Evolutionary conservation across 2,888 invertebrate genomes (phyloP), one percentile per base, ranked within the genome.

Genomic region (Empis stercorea): DNA sequence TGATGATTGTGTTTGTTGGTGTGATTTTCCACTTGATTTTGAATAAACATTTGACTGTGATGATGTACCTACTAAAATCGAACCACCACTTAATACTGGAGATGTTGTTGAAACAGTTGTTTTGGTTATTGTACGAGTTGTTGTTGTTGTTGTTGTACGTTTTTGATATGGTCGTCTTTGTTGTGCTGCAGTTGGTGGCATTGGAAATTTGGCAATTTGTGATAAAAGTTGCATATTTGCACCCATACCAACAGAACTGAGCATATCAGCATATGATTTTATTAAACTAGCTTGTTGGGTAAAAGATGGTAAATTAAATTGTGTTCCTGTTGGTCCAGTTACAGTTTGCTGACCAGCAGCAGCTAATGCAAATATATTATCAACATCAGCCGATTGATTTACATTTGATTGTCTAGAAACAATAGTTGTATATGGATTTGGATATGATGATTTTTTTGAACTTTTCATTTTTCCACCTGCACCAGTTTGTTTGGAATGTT

Each of bases 191-290:
- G 6, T 38, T 38, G 4, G 16, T 13, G 10, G 15, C 10, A 16
- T 2, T 52, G 54, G 40, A 55, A 55, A 48, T 54, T 53, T 45
- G 53, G 50, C 41, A 23, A 56, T 47, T 53, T 55, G 56, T 10
- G 53, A 47, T n/a, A 56, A 46, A 27, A 54, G 44, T 13, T 54
- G 42, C 17, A 44, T 48, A 42, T 47, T 48, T 6, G 44, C 17
- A 1, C 48, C 46, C 1, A 51, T 36, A 9, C 53, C 53, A 47
- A 55, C 52, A 36, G 14, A 48, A 32, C 54, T 55, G 0, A 58
- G 11, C 10, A 58, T 41, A 10, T 57, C 58, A 7, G 56, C 57
- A 44, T 58, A 58, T 23, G 55, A 48, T 27, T 54, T 52, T 4
- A 57, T 41, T 39, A 58, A 47, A 16, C 51, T 48, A 4, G 53